Percentiles rank a stretch among this genome's conserved stretches.
Conservation (phyloP, 2,797 vertebrate species). For the Rhinella marina region DNA sequence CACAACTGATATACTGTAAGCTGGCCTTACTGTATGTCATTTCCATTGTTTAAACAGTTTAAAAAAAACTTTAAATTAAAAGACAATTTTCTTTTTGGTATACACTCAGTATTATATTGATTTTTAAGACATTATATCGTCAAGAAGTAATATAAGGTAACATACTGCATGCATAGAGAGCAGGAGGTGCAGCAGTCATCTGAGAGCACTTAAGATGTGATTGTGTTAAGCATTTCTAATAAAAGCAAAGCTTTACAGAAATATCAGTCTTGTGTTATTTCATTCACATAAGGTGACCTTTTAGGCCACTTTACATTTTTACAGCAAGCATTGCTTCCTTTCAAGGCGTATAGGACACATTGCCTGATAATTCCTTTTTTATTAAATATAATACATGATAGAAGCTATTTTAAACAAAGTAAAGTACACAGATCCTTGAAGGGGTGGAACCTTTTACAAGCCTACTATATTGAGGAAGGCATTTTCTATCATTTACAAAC, state of each 20-base stretch:
- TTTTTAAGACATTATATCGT: not conserved
- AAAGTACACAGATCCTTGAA: not conserved
- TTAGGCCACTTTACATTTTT: conserved; percentile 32
- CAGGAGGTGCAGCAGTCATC: not conserved
- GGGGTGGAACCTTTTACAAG: not conserved
- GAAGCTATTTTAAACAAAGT: conserved; percentile 30
- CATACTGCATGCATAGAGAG: not conserved
- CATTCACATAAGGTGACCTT: conserved; percentile 30
- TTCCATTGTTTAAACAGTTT: too few relatives aligned
- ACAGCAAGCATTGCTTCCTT: not conserved
- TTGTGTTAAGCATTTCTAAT: not conserved
- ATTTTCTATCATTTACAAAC: not conserved
- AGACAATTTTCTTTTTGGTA: too few relatives aligned
- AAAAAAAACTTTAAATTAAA: too few relatives aligned
- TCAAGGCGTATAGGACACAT: not conserved
- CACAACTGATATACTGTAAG: too few relatives aligned
- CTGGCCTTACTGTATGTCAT: too few relatives aligned
- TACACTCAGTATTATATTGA: not conserved
- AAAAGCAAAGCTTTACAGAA: not conserved
- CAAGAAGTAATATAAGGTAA: not conserved
- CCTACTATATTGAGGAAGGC: not conserved
- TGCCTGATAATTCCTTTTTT: conserved; percentile 48
- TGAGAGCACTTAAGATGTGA: not conserved
- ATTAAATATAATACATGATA: conserved; percentile 41
- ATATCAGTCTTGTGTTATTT: not conserved